Base-by-base conservation (phyloP, 64 coral and sea anemone genomes). In the Montipora sp. region DNA sequence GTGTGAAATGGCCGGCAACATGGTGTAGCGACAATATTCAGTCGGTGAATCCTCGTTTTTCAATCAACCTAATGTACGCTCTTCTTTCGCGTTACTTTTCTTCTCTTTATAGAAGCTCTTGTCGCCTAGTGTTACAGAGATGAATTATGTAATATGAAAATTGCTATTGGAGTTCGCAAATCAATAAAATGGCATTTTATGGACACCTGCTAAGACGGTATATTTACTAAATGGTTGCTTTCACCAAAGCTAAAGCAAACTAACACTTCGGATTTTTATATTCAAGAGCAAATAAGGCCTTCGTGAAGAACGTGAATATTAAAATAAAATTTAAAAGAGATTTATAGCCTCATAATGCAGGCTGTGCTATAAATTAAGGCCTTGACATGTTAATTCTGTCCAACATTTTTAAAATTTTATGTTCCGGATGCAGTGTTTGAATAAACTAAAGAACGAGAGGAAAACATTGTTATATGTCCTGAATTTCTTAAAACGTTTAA, bases 351-450 rank as follows among this genome's bases (percentile, higher is more conserved):
- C 65, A 85, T 85, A 71, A 85, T 85, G 59, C 82, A 71, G n/a
- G 46, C 82, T 49, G 82, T 71, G 82, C 68, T 85, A 85, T 85
- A 85, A 85, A 85, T 85, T 85, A 85, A 85, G 82, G 45, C 70
- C 82, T 71, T 85, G 82, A 85, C 82, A 85, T 63, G 65, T 85
- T 77, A 14, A 85, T 70, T 70, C 15, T 85, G 63, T 71, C 45
- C 49, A 85, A 71, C 61, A 18, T 50, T 61, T 85, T 85, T 63
- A 85, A 36, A 36, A 85, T 63, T 71, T 69, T 85, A 85, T 49
- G 49, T 21, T 22, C 65, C 82, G 82, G 82, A 85, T 68, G 61
- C 45, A 45, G 21, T 71, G 45, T 48, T 21, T 72, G 82, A 85
- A 67, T 85, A 21, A 51, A 85, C 70, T 63, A 70, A 71, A 23